phyloP scores from a whole-genome alignment of 2,113 vertebrate species.

The Sterrhoptilus dennistouni region DNA sequence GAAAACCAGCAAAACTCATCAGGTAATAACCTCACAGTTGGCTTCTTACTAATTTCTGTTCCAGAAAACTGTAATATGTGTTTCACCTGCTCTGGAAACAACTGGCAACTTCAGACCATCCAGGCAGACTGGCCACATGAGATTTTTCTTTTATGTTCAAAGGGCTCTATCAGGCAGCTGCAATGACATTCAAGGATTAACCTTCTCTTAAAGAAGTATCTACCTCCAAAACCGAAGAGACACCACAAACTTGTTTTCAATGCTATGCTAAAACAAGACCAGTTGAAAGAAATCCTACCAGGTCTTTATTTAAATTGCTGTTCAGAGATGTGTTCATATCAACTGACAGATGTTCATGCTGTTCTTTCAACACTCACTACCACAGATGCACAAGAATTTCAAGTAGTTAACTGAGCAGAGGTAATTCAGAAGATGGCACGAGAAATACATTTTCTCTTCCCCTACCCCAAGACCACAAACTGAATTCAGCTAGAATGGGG shows the following conservation, averaged over 20 bases:
- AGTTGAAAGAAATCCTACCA: not conserved
- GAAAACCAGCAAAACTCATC: not conserved
- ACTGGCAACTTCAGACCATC: not conserved
- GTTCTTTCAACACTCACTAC: not conserved
- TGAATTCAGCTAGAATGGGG: not conserved
- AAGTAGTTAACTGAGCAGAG: not conserved
- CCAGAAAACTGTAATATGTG: not conserved
- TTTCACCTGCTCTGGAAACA: not conserved
- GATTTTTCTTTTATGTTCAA: not conserved
- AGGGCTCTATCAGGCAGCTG: not conserved
- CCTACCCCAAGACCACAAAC: not conserved
- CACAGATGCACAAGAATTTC: not conserved
- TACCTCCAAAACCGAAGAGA: not conserved
- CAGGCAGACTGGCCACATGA: not conserved
- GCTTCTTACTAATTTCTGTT: not conserved
- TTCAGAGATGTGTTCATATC: not conserved
- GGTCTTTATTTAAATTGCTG: not conserved
- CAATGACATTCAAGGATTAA: not conserved
- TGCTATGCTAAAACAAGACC: not conserved
- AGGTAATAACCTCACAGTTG: not conserved
- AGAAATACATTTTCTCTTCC: not conserved
- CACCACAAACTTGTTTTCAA: not conserved
- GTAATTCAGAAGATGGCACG: fast-evolving
- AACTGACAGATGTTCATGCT: not conserved
- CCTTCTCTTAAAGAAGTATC: not conserved